Evolutionary conservation across 2,888 invertebrate genomes (phyloP).

Genomic region (Spodoptera picta): DNA sequence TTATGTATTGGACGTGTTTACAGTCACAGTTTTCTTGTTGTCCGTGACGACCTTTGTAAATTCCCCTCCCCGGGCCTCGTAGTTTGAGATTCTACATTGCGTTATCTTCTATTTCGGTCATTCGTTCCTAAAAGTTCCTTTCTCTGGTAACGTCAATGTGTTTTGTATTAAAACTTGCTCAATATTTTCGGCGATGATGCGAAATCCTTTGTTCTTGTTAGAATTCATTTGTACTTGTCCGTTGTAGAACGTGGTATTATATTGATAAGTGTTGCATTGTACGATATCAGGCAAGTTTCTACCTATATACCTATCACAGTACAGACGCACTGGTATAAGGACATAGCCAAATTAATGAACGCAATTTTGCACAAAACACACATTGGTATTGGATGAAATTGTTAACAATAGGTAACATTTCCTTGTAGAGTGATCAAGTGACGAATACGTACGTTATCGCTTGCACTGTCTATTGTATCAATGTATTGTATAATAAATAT

Average conservation of each 20-base stretch:
- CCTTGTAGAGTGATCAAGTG: conserved; percentile 57
- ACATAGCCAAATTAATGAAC: conserved; percentile 61
- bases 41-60: conserved; percentile 42
- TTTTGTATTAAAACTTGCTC: conserved; percentile 84
- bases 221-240: conserved; percentile 54
- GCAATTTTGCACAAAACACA: conserved; percentile 73
- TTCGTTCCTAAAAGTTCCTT: conserved; percentile 85
- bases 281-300: conserved; percentile 53
- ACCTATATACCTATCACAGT: conserved; percentile 73
- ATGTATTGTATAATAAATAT: conserved; percentile 77
- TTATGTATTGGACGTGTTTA: conserved; percentile 31
- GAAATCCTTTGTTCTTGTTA: conserved; percentile 65
- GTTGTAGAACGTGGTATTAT: conserved; percentile 52
- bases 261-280: conserved; percentile 56
- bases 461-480: conserved; percentile 70
- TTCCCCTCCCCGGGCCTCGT: conserved; percentile 57
- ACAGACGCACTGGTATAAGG: conserved; percentile 59
- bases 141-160: conserved; percentile 72
- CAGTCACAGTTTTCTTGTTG: conserved; percentile 34
- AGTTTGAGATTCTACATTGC: conserved; percentile 76
- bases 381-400: conserved; percentile 58
- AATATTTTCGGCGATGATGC: conserved; percentile 77
- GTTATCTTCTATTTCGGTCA: conserved; percentile 77
- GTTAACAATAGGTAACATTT: conserved; percentile 53
- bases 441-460: conserved; percentile 63